phyloP scores from a whole-genome alignment of 2,797 vertebrate species.

The Propithecus perrieri region DNA sequence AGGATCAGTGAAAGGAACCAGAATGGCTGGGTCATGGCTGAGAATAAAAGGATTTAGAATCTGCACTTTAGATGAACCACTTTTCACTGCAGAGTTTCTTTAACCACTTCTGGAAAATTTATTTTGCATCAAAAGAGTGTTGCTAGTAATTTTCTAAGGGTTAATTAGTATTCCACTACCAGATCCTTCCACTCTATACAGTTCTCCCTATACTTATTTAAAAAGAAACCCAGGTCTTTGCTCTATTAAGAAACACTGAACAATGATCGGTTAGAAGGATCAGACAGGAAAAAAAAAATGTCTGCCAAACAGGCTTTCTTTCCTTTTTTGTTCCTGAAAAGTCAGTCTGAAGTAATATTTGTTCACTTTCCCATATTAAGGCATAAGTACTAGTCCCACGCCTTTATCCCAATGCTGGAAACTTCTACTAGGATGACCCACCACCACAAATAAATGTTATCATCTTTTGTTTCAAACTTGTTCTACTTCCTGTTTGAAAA shows the following conservation, averaged over 20 bases:
- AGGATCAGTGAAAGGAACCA: constrained; percentile 24
- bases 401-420: neutral
- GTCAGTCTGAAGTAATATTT: neutral
- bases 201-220: neutral
- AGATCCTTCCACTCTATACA: neutral
- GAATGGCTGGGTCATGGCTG: neutral
- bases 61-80: neutral
- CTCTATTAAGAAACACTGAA: neutral
- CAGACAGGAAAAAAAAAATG: neutral
- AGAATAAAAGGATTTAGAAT: neutral
- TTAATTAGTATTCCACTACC: neutral
- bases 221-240: neutral
- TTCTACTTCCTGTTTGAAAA: neutral
- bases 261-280: neutral
- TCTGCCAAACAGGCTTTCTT: neutral
- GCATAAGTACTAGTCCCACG: accelerated
- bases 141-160: neutral
- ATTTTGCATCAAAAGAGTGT: neutral
- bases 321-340: neutral
- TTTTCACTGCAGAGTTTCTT: neutral
- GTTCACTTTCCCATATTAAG: neutral
- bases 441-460: neutral
- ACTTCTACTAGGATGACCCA: neutral
- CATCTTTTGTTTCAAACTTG: neutral
- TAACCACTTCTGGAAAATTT: neutral